Percentiles rank a stretch among this genome's conserved stretches.
These are phyloP conservation scores for Anisognathus igniventris DNA, from an alignment of 2,797 vertebrate genomes.

Conservation along the genomic window DNA sequence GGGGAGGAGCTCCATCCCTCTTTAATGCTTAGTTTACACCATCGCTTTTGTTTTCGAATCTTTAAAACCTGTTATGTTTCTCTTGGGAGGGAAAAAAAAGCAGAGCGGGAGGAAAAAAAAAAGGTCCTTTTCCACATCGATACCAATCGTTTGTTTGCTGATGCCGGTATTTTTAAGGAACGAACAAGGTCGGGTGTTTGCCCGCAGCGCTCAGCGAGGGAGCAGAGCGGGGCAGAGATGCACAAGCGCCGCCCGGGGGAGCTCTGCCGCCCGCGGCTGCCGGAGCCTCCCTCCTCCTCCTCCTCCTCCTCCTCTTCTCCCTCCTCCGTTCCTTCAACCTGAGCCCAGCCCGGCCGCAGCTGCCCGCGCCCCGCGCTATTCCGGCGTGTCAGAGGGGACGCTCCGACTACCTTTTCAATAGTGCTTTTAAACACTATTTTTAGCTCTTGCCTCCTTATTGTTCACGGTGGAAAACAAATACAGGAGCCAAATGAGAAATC, in stretches of 20 bases:
- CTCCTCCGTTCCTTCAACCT: neutral
- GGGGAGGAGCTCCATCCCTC: neutral
- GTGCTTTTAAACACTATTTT: neutral
- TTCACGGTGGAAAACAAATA: neutral
- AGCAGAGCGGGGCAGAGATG: fast-evolving
- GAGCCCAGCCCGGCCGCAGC: neutral
- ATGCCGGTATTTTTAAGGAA: neutral
- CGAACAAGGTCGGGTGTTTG: fast-evolving
- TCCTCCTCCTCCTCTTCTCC: neutral
- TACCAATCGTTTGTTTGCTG: no score
- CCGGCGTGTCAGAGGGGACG: fast-evolving
- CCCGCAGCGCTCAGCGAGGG: fast-evolving
- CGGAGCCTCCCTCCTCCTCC: neutral
- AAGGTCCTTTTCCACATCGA: neutral
- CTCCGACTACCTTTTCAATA: neutral
- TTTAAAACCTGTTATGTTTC: neutral
- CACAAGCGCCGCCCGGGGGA: neutral
- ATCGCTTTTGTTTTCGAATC: neutral
- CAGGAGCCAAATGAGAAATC: conserved; percentile 4
- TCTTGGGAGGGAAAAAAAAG: neutral
- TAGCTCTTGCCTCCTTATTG: neutral
- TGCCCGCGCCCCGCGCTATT: fast-evolving
- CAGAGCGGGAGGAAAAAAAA: fast-evolving
- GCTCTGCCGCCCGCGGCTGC: neutral
- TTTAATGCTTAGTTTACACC: neutral